A percentile compares a stretch with the other conserved stretches of the same genome.
phyloP scores from a whole-genome alignment of 2,113 vertebrate species.

The Charadrius vociferus region DNA sequence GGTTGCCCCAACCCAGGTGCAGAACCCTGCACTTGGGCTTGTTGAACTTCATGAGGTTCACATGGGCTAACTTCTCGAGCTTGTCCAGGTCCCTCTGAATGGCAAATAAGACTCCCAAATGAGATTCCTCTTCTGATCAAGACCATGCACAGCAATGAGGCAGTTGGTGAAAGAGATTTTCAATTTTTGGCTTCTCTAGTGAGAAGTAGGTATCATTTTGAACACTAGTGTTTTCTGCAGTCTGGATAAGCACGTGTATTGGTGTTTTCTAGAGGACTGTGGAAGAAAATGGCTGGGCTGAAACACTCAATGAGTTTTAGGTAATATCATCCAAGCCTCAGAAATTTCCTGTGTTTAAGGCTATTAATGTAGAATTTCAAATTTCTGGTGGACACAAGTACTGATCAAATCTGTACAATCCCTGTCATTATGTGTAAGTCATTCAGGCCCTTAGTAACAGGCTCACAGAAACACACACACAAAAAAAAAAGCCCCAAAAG shows the following conservation, averaged over 20 bases:
- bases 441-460: neutral
- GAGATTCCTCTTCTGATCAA: neutral
- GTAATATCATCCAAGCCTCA: neutral
- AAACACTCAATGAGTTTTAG: neutral
- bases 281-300: neutral
- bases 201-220: neutral
- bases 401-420: neutral
- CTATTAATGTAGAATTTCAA: neutral
- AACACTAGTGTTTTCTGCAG: neutral
- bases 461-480: neutral
- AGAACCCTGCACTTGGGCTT: neutral
- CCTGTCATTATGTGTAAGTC: neutral
- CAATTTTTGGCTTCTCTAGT: neutral
- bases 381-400: neutral
- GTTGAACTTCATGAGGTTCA: neutral
- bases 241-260: neutral
- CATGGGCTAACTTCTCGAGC: neutral
- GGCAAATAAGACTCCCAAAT: neutral
- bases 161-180: neutral
- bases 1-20: fast-evolving
- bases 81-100: neutral
- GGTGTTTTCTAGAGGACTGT: neutral
- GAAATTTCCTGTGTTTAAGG: neutral
- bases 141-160: neutral
- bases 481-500: neutral